Evolutionary conservation across 2,888 invertebrate species (phyloP).

Genomic region (Rotaria macrura): DNA sequence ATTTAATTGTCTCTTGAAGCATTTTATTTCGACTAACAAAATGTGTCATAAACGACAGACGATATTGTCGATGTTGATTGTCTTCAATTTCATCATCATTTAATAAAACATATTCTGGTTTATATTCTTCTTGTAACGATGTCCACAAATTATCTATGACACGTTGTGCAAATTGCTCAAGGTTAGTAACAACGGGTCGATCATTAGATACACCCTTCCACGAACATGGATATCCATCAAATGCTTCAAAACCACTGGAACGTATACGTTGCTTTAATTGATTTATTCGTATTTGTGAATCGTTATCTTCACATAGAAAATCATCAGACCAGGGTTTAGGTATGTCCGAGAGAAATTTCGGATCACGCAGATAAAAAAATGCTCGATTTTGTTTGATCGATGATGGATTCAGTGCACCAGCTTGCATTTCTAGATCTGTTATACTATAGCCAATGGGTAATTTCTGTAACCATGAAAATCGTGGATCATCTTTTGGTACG

Average conservation of each 20-base stretch:
- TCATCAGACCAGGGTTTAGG: conserved; percentile 41
- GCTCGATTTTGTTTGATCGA: conserved; percentile 47
- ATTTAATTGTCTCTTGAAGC: not conserved
- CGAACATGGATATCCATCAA: conserved; percentile 46
- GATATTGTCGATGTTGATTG: not conserved
- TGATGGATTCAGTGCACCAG: conserved; percentile 38
- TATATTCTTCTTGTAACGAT: conserved; percentile 42
- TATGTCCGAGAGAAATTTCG: conserved; percentile 40
- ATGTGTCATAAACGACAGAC: not conserved
- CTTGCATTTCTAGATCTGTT: conserved; percentile 28
- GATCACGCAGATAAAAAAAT: conserved; percentile 49
- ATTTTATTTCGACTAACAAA: conserved; percentile 16
- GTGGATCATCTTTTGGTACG: conserved; percentile 40
- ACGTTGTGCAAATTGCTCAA: conserved; percentile 46
- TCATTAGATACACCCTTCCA: conserved; percentile 47
- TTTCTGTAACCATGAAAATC: conserved; percentile 47
- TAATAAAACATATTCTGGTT: not conserved
- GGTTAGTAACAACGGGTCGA: conserved; percentile 44
- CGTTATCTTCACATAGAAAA: conserved; percentile 41
- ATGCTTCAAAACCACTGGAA: conserved; percentile 44
- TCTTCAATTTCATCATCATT: conserved; percentile 8
- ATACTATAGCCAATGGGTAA: conserved; percentile 38
- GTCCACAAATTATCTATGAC: conserved; percentile 48
- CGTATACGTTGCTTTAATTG: conserved; percentile 42
- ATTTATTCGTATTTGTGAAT: conserved; percentile 38